Evolutionary conservation across 2,113 vertebrate species (phyloP).

Genomic region (Saimiri boliviensis): DNA sequence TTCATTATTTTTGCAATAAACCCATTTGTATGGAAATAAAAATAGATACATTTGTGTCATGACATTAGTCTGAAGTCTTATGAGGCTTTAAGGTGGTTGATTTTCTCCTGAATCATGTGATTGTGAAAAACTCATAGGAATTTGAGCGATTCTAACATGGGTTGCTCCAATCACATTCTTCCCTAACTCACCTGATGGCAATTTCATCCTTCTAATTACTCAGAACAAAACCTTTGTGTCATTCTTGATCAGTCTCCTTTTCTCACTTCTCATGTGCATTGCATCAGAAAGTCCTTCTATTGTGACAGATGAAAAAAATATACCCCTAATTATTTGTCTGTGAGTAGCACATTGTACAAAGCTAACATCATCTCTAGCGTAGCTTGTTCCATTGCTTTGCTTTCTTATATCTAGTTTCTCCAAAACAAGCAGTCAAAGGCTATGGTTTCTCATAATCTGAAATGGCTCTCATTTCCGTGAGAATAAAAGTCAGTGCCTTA

Average conservation of each 20-base stretch:
- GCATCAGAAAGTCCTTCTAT: neutral
- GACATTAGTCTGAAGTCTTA: neutral
- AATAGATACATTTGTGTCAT: neutral
- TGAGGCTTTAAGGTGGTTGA: neutral
- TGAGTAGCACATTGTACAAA: neutral
- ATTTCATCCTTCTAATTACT: neutral
- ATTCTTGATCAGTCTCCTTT: neutral
- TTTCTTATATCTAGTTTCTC: neutral
- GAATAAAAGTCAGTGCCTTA: neutral
- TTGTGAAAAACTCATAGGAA: neutral
- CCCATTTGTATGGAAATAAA: neutral
- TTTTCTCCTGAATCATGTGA: neutral
- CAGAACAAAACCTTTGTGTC: neutral
- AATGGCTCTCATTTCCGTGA: neutral
- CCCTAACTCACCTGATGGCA: neutral
- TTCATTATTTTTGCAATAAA: neutral
- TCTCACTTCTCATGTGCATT: neutral
- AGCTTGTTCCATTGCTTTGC: neutral
- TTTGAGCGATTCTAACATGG: neutral
- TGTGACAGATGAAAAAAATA: neutral
- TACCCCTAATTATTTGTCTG: neutral
- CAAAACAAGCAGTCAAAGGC: neutral
- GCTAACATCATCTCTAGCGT: neutral
- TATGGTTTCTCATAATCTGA: neutral
- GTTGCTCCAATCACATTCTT: neutral